These are phyloP conservation scores for Cheilosia vernalis DNA, from an alignment of 2,888 invertebrate genomes.

Conservation along the genomic window DNA sequence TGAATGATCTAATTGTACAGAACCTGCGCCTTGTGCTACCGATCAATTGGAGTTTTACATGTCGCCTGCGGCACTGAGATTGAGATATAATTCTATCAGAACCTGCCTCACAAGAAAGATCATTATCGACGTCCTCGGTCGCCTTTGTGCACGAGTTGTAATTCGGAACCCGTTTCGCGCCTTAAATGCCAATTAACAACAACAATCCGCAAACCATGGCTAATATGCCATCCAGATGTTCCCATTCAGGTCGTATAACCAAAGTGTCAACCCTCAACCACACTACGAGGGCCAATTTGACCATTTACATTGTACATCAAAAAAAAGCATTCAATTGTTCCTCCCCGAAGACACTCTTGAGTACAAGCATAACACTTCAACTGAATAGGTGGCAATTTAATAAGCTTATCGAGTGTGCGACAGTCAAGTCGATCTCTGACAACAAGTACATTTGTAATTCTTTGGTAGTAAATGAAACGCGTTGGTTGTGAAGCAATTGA, in stretches of 20 bases:
- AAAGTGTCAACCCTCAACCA: too few relatives aligned
- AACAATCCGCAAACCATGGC: conserved; percentile 6
- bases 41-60: neutral
- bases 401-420: conserved; percentile 5
- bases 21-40: conserved; percentile 6
- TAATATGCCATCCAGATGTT: neutral
- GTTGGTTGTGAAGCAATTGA: too few relatives aligned
- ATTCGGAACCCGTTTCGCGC: conserved; percentile 8
- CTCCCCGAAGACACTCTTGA: neutral
- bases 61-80: conserved; percentile 4
- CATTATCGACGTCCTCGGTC: conserved; percentile 3
- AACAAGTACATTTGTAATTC: too few relatives aligned
- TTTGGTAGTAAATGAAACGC: too few relatives aligned
- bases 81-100: conserved; percentile 20
- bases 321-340: too few relatives aligned
- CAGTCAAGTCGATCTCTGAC: too few relatives aligned
- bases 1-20: conserved; percentile 45
- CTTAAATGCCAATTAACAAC: conserved; percentile 10
- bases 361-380: conserved; percentile 4
- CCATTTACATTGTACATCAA: neutral
- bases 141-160: neutral
- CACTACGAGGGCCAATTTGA: conserved; percentile 1
- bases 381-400: conserved; percentile 11
- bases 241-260: neutral
- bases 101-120: conserved; percentile 36